Conservation (phyloP, 2,797 vertebrate species). For the Corythornis leucogaster region DNA sequence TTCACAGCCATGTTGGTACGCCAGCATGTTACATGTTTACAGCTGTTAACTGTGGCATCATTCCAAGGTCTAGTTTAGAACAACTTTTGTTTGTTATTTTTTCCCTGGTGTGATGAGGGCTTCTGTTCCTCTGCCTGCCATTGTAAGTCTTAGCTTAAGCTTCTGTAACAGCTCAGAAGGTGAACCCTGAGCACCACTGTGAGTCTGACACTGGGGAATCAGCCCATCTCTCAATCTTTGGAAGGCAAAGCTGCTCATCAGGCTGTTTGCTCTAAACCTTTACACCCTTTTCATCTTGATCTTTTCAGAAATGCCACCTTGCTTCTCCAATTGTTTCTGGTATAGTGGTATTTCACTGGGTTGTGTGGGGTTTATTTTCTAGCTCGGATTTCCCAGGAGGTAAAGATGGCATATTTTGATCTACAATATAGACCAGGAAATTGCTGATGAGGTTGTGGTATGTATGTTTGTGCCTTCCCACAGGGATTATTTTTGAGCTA, state of each 20-base stretch:
- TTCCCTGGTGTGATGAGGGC: not conserved
- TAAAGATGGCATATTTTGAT: not conserved
- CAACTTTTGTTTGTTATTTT: not conserved
- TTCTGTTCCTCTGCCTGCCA: not conserved
- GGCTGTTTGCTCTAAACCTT: not conserved
- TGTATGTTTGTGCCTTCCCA: not conserved
- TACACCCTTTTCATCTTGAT: not conserved
- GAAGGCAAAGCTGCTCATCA: not conserved
- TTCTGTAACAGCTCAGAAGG: not conserved
- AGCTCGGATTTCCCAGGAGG: not conserved
- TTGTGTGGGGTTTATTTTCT: not conserved
- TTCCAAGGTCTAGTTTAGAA: conserved; percentile 4
- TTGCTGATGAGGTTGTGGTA: not conserved
- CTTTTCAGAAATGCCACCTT: not conserved
- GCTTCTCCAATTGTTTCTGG: not conserved
- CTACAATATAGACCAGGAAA: not conserved
- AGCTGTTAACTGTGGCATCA: not conserved
- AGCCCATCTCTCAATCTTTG: not conserved
- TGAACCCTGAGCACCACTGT: not conserved
- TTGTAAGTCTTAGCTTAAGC: not conserved
- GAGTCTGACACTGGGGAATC: not conserved
- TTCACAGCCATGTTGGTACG: not conserved
- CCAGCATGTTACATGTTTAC: not conserved
- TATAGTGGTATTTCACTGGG: not conserved
- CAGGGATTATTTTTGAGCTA: conserved; percentile 36